phyloP scores from a whole-genome alignment of 2,797 vertebrate genomes.

The Anas bahamensis region DNA sequence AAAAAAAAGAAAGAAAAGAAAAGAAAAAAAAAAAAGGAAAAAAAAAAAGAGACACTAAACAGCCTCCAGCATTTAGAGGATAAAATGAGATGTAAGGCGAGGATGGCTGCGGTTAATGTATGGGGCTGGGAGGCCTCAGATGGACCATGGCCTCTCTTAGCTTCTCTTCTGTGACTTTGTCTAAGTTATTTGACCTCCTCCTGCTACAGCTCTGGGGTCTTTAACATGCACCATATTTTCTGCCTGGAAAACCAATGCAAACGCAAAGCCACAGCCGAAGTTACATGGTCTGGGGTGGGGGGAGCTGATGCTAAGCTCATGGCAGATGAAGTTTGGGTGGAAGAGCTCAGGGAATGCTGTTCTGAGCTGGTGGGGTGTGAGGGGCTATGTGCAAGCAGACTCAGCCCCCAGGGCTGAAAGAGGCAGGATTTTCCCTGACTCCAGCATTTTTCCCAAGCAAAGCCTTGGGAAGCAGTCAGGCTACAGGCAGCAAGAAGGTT shows the following conservation, averaged over 20 bases:
- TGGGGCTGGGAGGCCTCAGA: background rate
- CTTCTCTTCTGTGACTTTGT: background rate
- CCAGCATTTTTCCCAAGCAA: background rate
- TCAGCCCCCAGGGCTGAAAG: background rate
- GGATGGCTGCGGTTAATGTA: constrained; percentile 18
- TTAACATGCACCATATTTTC: background rate
- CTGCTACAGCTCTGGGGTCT: background rate
- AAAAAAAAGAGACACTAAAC: constrained; percentile 9
- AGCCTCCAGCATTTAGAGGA: constrained; percentile 46
- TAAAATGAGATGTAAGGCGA: background rate
- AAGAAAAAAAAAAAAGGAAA: background rate
- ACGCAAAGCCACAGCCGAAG: background rate
- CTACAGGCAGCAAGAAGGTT: background rate
- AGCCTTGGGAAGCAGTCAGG: background rate
- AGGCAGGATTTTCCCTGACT: background rate
- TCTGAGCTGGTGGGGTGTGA: background rate
- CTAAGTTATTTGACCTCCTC: background rate
- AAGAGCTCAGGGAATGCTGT: background rate
- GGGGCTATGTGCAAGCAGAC: background rate
- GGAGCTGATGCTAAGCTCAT: background rate
- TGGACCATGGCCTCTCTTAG: background rate
- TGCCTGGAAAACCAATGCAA: background rate
- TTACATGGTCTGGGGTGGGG: background rate
- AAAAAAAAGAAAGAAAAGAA: background rate
- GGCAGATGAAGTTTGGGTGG: background rate